Percentiles rank a stretch among this genome's conserved stretches.
Evolutionary conservation across 2,113 vertebrate species (phyloP).

Genomic region (Pteronura brasiliensis): DNA sequence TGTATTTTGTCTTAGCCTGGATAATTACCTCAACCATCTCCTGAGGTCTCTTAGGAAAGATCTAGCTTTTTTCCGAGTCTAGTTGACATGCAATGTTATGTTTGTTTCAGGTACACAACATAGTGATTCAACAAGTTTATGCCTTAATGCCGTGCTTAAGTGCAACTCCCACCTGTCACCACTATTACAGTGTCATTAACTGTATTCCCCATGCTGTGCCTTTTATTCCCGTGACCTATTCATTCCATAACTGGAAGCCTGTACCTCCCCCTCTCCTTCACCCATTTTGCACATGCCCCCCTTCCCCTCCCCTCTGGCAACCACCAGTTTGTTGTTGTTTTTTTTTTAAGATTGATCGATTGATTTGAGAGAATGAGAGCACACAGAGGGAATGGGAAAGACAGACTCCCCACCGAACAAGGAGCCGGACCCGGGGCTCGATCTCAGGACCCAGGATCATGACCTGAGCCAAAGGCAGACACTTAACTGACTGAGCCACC

Average conservation of each 20-base stretch:
- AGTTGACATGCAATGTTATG: not conserved
- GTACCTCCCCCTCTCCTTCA: not conserved
- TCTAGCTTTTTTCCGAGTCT: not conserved
- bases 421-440: too few relatives aligned
- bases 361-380: too few relatives aligned
- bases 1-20: not conserved
- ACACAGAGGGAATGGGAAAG: too few relatives aligned
- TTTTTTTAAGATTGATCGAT: too few relatives aligned
- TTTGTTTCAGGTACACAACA: not conserved
- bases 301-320: not conserved
- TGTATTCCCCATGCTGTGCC: not conserved
- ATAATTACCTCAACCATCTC: not conserved
- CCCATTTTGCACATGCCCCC: not conserved
- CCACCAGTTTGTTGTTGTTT: not conserved
- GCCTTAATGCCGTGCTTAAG: not conserved
- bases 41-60: not conserved
- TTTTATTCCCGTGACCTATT: not conserved
- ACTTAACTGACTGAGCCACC: not conserved
- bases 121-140: not conserved
- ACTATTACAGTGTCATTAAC: not conserved
- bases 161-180: not conserved
- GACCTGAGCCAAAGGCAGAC: not conserved
- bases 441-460: too few relatives aligned
- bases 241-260: not conserved
- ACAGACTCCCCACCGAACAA: too few relatives aligned